Base-by-base conservation (phyloP, 2,797 vertebrate genomes). In the Rhynchotus rufescens region DNA sequence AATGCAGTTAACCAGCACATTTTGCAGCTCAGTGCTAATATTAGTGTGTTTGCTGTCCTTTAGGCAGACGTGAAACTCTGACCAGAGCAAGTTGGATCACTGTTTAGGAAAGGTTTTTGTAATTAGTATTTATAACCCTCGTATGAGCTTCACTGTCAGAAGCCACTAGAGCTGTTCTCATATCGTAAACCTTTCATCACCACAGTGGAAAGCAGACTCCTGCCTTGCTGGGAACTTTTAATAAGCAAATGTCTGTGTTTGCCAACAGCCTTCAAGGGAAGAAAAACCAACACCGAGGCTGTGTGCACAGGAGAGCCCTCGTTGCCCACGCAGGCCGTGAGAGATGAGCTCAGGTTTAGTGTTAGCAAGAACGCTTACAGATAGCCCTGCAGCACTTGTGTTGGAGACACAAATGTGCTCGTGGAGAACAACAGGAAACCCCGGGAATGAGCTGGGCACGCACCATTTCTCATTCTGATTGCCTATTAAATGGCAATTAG, bases 401-500 rank as follows among this genome's bases (percentile, higher is more conserved):
- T 61, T 59, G 57, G 72, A 91, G 86, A 36, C 36, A 36, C 9
- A 56, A 42, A 32, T 61, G 2, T 7, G 23, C 1, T 1, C 45
- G 40, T 0, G 0, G 80, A 40, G 57, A 38, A 76, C 44, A 51
- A 34, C 34, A 26, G 22, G 82, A 47, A 59, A 3, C 71, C 0
- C 4, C 25, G 49, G 84, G 1, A 1, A 82, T 25, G 76, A 66
- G 79, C 52, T 0, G 1, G 68, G 81, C 82, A 26, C 20, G 6
- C 4, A 0, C 30, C 0, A 0, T 45, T 60, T 12, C 65, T 93
- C 80, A n/a, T 69, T 59, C 62, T 0, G 3, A 44, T 54, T 88
- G 32, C 77, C 90, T 79, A 30, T 93, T 84, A 91, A 89, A 49
- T 61, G 67, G 57, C 64, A 83, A 71, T 94, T 89, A 91, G 42